A percentile compares a stretch with the other conserved stretches of the same genome.
These are phyloP conservation scores for Chrysocyon brachyurus DNA, from an alignment of 2,797 vertebrate genomes.

Conservation along the genomic window DNA sequence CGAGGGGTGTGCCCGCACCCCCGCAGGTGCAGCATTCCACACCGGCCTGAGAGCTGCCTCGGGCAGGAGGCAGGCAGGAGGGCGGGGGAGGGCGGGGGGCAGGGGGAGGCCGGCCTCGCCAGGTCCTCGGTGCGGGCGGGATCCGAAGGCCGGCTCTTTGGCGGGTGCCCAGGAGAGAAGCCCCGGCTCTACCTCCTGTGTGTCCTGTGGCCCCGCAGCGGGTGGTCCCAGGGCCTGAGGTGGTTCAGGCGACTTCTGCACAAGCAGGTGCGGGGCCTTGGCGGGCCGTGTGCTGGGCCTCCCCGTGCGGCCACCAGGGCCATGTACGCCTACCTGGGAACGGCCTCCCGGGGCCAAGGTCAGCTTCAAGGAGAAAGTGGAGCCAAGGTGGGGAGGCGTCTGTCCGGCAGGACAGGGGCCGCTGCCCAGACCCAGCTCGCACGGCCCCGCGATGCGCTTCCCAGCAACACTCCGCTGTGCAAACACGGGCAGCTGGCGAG, in stretches of 20 bases:
- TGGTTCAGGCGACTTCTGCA: neutral
- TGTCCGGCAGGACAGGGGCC: neutral
- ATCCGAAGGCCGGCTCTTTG: neutral
- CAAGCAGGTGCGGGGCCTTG: fast-evolving
- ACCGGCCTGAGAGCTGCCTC: neutral
- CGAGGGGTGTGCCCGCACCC: fast-evolving
- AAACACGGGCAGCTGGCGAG: neutral
- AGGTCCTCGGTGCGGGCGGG: neutral
- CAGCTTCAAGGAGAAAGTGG: neutral
- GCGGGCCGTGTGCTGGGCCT: fast-evolving
- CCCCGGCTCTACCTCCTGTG: neutral
- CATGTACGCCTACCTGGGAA: constrained; percentile 53
- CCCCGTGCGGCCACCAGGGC: too few species aligned
- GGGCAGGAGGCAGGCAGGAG: neutral
- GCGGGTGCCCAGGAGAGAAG: neutral
- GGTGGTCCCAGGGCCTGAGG: neutral
- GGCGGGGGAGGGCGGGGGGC: fast-evolving
- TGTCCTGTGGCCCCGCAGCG: neutral
- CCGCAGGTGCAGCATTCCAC: neutral
- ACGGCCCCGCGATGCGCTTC: neutral
- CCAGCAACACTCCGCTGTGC: neutral
- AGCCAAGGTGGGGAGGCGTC: neutral
- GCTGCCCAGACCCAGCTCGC: neutral
- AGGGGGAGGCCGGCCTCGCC: neutral
- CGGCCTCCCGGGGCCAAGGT: neutral